Base-by-base conservation (phyloP, 2,888 invertebrate species). In the Apamea epomidion region DNA sequence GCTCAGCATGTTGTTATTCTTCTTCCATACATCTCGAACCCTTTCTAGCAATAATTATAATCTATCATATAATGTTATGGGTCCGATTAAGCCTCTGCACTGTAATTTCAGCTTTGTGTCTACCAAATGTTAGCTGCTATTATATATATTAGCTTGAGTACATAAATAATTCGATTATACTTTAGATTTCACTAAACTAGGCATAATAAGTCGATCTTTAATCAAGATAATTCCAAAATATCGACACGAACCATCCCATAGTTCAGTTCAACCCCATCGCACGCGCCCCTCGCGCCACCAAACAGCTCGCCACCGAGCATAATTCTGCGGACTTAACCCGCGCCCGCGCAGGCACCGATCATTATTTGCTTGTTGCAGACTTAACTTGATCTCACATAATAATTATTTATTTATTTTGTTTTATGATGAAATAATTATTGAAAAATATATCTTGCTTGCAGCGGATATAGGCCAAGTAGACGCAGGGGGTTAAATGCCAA, bases 301-400 rank as follows among this genome's bases (percentile, higher is more conserved):
- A 93, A 93, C 92, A 83, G 90, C 87, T 92, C 92, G 93, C 95
- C 94, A 95, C 96, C 95, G 92, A 95, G 95, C 96, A 96, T 96
- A 96, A 96, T 96, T 95, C 94, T 95, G 96, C 94, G 96, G 96
- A 95, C 93, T 95, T 93, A 93, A 86, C 91, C 90, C 91, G 92
- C 91, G 90, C 88, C 90, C 90, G 84, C 84, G 87, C 88, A 89
- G 75, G 82, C 87, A 84, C 88, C 69, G 85, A 91, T 94, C 92
- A 96, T 96, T 95, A 96, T 94, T 94, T 92, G 94, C 95, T 96
- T 94, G 94, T 96, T 96, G 93, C 90, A 89, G 90, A 92, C 92
- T 95, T 94, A 94, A 62, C 87, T 78, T 79, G 74, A 21, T 51
- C 74, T 79, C 5, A 18, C 37, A 76, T 42, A 62, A 48, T 29